Conservation (phyloP, 1,140 invertebrate species). For the Drosophila trapezifrons region DNA sequence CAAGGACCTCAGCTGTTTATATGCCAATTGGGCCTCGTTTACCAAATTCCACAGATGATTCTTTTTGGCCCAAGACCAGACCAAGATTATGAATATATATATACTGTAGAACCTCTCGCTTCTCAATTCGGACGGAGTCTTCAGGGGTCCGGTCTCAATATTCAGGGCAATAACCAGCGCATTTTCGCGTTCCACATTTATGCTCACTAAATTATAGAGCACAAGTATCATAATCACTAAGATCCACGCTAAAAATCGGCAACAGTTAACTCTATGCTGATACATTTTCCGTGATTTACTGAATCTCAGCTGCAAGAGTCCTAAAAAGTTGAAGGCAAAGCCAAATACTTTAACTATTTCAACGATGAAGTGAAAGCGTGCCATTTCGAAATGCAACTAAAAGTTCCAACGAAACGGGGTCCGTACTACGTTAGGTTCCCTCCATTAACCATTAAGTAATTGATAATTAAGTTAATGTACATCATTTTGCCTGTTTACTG, state of each 20-base stretch:
- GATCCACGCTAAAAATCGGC: not conserved
- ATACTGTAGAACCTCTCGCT: not conserved
- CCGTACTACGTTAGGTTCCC: not conserved
- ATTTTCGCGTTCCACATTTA: not conserved
- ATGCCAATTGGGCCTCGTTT: slow-evolving; percentile 30
- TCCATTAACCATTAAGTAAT: slow-evolving; percentile 5
- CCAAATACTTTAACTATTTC: slow-evolving; percentile 27
- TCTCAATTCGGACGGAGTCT: not conserved
- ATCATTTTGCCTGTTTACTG: slow-evolving; percentile 37
- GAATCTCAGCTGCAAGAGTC: slow-evolving; percentile 41
- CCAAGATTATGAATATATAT: not conserved
- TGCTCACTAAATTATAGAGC: not conserved
- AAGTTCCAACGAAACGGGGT: not conserved
- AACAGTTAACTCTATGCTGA: slow-evolving; percentile 1
- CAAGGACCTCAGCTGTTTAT: slow-evolving; percentile 11
- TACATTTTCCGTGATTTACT: slow-evolving; percentile 21
- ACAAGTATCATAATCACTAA: slow-evolving; percentile 12
- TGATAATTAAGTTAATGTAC: slow-evolving; percentile 16
- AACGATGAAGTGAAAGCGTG: slow-evolving; percentile 30
- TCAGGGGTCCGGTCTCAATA: not conserved
- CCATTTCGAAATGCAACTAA: slow-evolving; percentile 47
- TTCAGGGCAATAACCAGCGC: slow-evolving; percentile 1
- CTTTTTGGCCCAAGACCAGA: slow-evolving; percentile 3
- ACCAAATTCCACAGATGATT: slow-evolving; percentile 27
- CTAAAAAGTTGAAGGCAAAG: slow-evolving; percentile 16